A percentile compares a stretch with the other conserved stretches of the same genome.
These are phyloP conservation scores for Squalus acanthias DNA, from an alignment of 2,797 vertebrate genomes.

Conservation along the genomic window DNA sequence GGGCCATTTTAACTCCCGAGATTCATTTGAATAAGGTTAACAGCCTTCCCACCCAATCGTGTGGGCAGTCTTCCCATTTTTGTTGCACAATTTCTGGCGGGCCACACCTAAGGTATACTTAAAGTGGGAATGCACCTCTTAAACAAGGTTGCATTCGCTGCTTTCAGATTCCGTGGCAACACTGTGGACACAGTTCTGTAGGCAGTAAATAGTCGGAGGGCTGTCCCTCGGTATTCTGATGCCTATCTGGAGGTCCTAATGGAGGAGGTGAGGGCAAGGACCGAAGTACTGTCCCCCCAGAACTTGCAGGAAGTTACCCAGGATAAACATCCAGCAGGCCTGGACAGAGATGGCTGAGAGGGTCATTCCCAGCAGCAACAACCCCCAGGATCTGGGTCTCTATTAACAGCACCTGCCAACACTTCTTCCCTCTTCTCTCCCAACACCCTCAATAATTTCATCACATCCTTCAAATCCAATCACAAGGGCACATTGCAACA, in stretches of 20 bases:
- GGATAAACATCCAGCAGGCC: not conserved
- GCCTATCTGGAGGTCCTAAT: too few relatives aligned
- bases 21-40: not conserved
- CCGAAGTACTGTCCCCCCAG: not conserved
- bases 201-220: not conserved
- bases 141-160: not conserved
- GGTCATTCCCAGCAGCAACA: not conserved
- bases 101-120: not conserved
- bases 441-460: not conserved
- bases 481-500: not conserved
- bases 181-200: not conserved
- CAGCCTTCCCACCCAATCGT: not conserved
- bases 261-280: not conserved
- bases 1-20: not conserved
- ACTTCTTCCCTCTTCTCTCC: not conserved
- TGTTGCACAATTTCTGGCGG: not conserved
- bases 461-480: not conserved
- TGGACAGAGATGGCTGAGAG: not conserved
- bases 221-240: not conserved
- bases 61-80: not conserved
- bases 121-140: not conserved
- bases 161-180: not conserved
- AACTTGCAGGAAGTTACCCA: not conserved
- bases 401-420: not conserved
- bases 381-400: not conserved